These are phyloP conservation scores for Scaptomyza pallida DNA, from an alignment of 1,140 invertebrate genomes.

Conservation along the genomic window DNA sequence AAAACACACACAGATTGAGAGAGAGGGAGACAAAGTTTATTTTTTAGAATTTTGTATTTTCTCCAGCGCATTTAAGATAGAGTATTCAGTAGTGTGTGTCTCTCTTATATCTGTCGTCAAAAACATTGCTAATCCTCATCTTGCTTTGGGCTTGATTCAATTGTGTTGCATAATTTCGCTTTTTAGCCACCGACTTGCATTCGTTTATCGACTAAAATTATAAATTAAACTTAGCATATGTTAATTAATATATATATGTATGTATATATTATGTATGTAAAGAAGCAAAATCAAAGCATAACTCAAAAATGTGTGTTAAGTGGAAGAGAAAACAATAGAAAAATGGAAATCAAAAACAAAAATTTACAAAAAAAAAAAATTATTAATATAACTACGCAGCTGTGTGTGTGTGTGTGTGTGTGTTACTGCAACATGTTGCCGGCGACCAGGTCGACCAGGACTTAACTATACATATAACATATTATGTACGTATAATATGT, in stretches of 20 bases:
- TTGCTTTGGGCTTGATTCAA: constrained; percentile 17
- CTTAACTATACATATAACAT: constrained; percentile 64
- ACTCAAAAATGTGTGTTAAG: constrained; percentile 43
- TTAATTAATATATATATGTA: too few species aligned
- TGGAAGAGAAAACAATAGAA: constrained; percentile 35
- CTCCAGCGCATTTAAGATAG: too few species aligned
- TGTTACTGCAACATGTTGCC: constrained; percentile 63
- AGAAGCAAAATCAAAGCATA: constrained; percentile 55
- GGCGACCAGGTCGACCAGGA: constrained; percentile 49
- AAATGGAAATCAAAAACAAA: constrained; percentile 36
- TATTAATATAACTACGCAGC: constrained; percentile 56
- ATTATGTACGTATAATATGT: constrained; percentile 52
- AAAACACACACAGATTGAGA: constrained; percentile 22
- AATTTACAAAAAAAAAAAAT: constrained; percentile 56
- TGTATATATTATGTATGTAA: constrained; percentile 45
- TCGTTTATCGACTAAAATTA: constrained; percentile 66
- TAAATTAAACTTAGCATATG: constrained; percentile 67
- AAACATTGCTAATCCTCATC: constrained; percentile 5
- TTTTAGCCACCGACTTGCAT: constrained; percentile 63
- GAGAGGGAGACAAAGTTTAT: too few species aligned
- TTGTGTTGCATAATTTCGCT: constrained; percentile 30
- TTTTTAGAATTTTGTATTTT: not conserved
- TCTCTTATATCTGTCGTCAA: constrained; percentile 12
- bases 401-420: constrained; percentile 40
- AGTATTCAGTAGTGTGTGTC: too few species aligned